phyloP scores from a whole-genome alignment of 1,140 invertebrate species.

The Mya arenaria region DNA sequence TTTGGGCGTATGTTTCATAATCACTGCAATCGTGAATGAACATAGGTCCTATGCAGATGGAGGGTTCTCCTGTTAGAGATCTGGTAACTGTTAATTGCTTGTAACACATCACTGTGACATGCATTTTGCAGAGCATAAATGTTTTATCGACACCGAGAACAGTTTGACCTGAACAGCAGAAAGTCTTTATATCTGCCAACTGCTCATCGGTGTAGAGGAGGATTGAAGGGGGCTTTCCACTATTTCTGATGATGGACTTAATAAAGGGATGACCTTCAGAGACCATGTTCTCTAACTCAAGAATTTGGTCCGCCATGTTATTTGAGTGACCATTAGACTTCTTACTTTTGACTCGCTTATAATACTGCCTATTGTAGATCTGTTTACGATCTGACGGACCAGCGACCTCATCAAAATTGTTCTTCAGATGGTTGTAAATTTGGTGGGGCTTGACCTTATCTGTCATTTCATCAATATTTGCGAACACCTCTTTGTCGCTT shows the following conservation, averaged over 20 bases:
- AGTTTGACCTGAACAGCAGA: slow-evolving; percentile 13
- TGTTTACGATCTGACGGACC: too few species aligned
- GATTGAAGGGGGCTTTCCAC: neutral
- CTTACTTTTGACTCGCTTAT: too few species aligned
- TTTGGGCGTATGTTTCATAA: neutral
- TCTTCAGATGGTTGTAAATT: too few species aligned
- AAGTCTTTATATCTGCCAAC: slow-evolving; percentile 1
- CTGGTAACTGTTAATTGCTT: too few species aligned
- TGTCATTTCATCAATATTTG: too few species aligned
- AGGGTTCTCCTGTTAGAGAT: too few species aligned
- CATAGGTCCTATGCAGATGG: neutral
- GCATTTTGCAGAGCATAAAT: slow-evolving; percentile 14
- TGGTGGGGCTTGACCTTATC: too few species aligned
- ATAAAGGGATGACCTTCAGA: neutral
- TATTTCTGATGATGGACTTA: neutral
- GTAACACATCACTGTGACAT: slow-evolving; percentile 25
- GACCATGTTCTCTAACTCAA: neutral
- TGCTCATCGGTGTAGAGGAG: slow-evolving; percentile 32
- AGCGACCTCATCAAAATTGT: too few species aligned
- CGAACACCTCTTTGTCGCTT: too few species aligned
- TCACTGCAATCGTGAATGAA: slow-evolving; percentile 18
- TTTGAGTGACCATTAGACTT: too few species aligned
- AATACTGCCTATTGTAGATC: too few species aligned
- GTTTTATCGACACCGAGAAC: slow-evolving; percentile 33
- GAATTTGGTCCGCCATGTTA: neutral